A percentile compares a stretch with the other conserved stretches of the same genome.
phyloP scores from a whole-genome alignment of 2,113 vertebrate species.

The Probosciger aterrimus region DNA sequence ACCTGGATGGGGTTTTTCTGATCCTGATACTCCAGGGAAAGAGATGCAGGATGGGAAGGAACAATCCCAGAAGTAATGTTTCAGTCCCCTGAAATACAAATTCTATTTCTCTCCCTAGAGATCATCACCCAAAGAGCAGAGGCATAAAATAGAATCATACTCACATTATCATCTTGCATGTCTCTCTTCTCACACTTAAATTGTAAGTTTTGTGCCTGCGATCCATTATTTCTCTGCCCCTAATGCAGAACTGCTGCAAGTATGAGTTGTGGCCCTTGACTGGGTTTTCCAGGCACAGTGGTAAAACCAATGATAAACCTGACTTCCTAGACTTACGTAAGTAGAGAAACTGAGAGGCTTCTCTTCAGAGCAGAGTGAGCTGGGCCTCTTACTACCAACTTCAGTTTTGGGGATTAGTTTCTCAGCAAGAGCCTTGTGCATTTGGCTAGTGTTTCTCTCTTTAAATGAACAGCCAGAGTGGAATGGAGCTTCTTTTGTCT shows the following conservation, averaged over 20 bases:
- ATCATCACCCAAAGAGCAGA: background rate
- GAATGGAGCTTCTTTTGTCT: background rate
- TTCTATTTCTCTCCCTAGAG: background rate
- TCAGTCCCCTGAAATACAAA: background rate
- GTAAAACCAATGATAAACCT: background rate
- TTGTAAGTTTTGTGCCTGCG: background rate
- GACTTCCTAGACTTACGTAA: background rate
- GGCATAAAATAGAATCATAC: background rate
- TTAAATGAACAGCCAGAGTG: background rate
- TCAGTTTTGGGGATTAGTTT: background rate
- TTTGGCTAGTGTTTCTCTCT: background rate
- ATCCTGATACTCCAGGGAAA: background rate
- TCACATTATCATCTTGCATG: background rate
- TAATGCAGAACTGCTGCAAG: background rate
- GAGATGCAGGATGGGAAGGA: background rate
- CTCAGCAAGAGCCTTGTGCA: background rate
- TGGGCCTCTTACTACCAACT: background rate
- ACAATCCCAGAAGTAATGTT: background rate
- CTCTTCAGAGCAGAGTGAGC: background rate
- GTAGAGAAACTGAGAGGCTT: background rate
- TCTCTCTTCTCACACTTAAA: background rate
- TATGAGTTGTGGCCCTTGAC: fast-evolving
- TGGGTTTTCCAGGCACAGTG: background rate
- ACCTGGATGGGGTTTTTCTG: background rate
- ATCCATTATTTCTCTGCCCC: background rate